These are phyloP conservation scores for Apostichopus parvimensis DNA, from an alignment of 35 echinoderm and acorn worm genomes.

Conservation along the genomic window DNA sequence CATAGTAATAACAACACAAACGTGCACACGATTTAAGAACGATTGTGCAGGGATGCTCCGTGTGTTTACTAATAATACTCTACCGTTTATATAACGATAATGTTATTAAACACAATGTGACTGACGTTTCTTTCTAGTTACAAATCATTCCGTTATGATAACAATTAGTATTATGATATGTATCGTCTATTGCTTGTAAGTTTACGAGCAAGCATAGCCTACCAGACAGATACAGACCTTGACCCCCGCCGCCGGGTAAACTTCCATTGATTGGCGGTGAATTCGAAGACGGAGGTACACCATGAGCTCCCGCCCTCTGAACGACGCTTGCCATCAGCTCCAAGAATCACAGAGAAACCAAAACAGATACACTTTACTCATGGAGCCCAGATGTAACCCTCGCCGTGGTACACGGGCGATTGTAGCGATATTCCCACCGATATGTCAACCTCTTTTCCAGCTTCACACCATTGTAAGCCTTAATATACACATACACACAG, in stretches of 20 bases:
- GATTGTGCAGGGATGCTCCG: too few relatives aligned
- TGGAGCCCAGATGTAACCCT: slow-evolving; percentile 7
- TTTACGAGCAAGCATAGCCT: not conserved
- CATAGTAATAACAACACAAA: too few relatives aligned
- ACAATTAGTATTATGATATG: too few relatives aligned
- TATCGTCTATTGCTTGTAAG: too few relatives aligned
- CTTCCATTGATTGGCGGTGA: slow-evolving; percentile 55
- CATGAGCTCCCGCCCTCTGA: slow-evolving; percentile 44
- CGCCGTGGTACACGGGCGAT: not conserved
- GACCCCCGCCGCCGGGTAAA: slow-evolving; percentile 42
- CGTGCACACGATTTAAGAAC: too few relatives aligned
- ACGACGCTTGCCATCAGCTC: slow-evolving; percentile 25
- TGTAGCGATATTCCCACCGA: not conserved
- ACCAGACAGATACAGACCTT: slow-evolving; percentile 55
- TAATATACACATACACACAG: slow-evolving; percentile 5
- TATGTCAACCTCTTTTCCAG: not conserved
- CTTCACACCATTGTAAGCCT: slow-evolving; percentile 30
- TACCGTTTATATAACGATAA: too few relatives aligned
- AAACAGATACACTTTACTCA: not conserved
- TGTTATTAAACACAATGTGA: too few relatives aligned
- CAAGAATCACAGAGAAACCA: slow-evolving; percentile 1
- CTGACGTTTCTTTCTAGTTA: too few relatives aligned
- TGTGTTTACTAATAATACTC: too few relatives aligned
- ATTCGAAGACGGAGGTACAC: slow-evolving; percentile 47
- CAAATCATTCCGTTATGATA: too few relatives aligned